Evolutionary conservation across 1,140 invertebrate species (phyloP).

Genomic region (Eueides isabella): DNA sequence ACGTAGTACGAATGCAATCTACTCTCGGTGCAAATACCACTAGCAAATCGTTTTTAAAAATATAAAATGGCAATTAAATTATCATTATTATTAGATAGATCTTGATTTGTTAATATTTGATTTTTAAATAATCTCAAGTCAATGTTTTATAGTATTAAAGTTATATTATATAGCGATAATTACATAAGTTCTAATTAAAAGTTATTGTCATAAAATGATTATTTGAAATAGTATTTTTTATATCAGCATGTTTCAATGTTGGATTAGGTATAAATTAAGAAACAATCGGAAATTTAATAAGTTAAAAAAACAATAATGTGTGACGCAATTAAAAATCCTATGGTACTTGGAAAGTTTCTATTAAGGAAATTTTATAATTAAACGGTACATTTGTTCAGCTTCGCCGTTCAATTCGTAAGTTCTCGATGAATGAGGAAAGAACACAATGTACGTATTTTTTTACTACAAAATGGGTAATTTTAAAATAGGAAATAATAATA

Average conservation of each 20-base stretch:
- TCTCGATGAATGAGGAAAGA: neutral
- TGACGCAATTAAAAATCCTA: neutral
- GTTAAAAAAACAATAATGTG: neutral
- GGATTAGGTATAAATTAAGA: too few species aligned
- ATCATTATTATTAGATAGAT: neutral
- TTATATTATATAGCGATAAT: neutral
- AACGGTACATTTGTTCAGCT: neutral
- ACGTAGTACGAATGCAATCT: conserved; percentile 9
- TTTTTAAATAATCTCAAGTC: neutral
- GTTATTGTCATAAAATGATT: neutral
- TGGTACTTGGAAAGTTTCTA: neutral
- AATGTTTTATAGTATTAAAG: neutral
- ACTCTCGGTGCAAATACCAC: neutral
- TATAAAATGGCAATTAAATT: neutral
- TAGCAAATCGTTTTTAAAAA: neutral
- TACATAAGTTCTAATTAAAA: neutral
- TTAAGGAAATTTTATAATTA: neutral
- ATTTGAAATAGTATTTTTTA: too few species aligned
- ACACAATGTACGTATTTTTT: neutral
- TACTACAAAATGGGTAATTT: neutral
- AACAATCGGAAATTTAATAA: too few species aligned
- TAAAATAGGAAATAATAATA: neutral
- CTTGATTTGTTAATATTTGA: neutral
- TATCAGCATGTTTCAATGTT: too few species aligned
- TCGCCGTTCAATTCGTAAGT: neutral